Evolutionary conservation across 2,888 invertebrate genomes (phyloP), one percentile per base, ranked within the genome.

Genomic region (Epistrophe eligans): DNA sequence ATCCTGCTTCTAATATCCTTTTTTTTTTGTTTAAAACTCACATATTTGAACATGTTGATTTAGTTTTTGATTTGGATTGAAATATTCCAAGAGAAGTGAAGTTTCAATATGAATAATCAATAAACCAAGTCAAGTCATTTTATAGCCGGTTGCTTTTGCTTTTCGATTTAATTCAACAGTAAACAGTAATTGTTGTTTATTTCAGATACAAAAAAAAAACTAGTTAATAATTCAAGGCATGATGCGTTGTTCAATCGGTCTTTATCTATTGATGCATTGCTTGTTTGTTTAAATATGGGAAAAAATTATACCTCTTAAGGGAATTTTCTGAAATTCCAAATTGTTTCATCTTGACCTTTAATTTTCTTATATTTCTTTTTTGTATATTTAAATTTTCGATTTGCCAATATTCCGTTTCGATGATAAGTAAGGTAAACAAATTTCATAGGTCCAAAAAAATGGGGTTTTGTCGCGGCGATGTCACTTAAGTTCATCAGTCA

Each of bases 21-120:
- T 24, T 24, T 24, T 24, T 24, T 24, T 24, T 24, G 2, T n/a
- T 43, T n/a, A 6, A 6, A 45, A 45, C 45, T 45, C 6, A 45
- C 48, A 17, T 10, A 48, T 48, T 48, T 48, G 48, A 45, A 45
- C 45, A 45, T 45, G 2, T 45, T 45, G 45, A 43, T 43, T 43
- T 13, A 43, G 13, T 43, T 32, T 32, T 71, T 82, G 11, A 32
- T 45, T 67, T 32, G 32, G 28, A 71, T 58, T 43, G 66, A 66
- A 72, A 48, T 77, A 15, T 45, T 72, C 71, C 48, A 72, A 88
- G 64, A 83, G 81, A 24, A 19, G 45, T 55, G 48, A 48, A 32
- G 17, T 17, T 48, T 32, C 7, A 17, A 19, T 35, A 10, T 62
- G 48, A 48, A 35, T 48, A 55, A 28, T 17, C 48, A 48, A 50